phyloP scores from a whole-genome alignment of 2,888 invertebrate genomes.

The Rotaria macrura region DNA sequence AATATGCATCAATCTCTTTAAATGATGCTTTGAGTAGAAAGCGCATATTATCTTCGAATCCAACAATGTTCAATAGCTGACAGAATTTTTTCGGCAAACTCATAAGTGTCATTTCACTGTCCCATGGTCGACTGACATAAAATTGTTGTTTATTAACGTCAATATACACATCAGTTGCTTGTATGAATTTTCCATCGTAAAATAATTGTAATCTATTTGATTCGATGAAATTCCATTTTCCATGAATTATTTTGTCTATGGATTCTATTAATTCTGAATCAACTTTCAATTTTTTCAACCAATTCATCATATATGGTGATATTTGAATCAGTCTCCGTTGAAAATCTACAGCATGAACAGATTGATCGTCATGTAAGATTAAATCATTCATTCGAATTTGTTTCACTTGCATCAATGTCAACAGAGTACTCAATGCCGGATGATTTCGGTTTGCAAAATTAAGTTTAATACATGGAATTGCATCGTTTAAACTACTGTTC shows the following conservation, averaged over 20 bases:
- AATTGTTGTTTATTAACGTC: not conserved
- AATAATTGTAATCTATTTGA: not conserved
- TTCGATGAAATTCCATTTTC: not conserved
- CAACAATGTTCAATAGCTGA: not conserved
- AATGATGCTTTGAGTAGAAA: not conserved
- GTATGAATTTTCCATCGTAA: not conserved
- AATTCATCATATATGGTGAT: not conserved
- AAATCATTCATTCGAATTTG: slow-evolving; percentile 14
- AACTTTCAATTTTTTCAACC: not conserved
- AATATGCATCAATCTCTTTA: not conserved
- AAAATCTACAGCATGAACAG: not conserved
- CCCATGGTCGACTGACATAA: not conserved
- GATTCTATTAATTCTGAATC: not conserved
- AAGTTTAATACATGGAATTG: not conserved
- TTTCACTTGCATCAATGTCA: not conserved
- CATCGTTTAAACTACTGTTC: not conserved
- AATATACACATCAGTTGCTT: not conserved
- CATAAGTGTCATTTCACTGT: not conserved
- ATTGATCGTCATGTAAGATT: not conserved
- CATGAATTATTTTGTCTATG: not conserved
- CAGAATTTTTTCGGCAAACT: not conserved
- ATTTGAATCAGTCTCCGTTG: not conserved
- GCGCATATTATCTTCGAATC: not conserved
- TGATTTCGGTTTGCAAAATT: not conserved
- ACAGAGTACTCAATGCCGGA: not conserved